Evolutionary conservation across 2,888 invertebrate genomes (phyloP).

Genomic region (Acronicta alni): DNA sequence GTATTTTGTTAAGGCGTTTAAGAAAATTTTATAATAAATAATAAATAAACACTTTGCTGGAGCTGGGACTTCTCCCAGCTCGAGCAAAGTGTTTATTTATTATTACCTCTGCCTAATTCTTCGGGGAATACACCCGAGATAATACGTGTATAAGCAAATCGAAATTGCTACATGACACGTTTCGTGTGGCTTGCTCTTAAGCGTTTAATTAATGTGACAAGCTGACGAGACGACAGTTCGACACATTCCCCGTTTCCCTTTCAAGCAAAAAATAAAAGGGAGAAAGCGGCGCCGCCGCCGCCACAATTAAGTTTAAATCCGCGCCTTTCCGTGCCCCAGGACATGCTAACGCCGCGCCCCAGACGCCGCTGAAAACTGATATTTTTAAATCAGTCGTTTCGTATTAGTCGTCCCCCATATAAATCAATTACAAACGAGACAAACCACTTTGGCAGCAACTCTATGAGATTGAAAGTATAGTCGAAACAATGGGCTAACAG

Average conservation of each 20-base stretch:
- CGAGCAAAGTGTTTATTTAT: no score
- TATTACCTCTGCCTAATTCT: no score
- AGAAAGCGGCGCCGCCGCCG: slow-evolving; percentile 21
- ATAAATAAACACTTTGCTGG: no score
- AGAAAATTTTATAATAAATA: no score
- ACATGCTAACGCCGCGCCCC: slow-evolving; percentile 9
- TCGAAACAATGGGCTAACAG: slow-evolving; percentile 51
- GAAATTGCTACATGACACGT: not conserved
- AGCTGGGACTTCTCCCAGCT: no score
- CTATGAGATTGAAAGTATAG: slow-evolving; percentile 47
- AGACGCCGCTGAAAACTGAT: not conserved
- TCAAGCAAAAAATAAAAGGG: slow-evolving; percentile 18
- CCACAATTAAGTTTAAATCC: slow-evolving; percentile 45
- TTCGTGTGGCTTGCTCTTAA: slow-evolving; percentile 11
- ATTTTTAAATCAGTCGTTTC: slow-evolving; percentile 12
- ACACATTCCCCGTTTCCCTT: slow-evolving; percentile 19
- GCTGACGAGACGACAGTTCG: slow-evolving; percentile 28
- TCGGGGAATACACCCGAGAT: no score
- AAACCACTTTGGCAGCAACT: slow-evolving; percentile 40
- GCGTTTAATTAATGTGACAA: slow-evolving; percentile 38
- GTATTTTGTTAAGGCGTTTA: slow-evolving; percentile 18
- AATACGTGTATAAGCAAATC: no score
- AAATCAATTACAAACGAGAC: slow-evolving; percentile 46
- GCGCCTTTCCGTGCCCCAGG: slow-evolving; percentile 4
- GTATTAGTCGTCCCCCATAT: slow-evolving; percentile 27